Base-by-base conservation (phyloP, 2,797 vertebrate species). In the Crocidura indochinensis region DNA sequence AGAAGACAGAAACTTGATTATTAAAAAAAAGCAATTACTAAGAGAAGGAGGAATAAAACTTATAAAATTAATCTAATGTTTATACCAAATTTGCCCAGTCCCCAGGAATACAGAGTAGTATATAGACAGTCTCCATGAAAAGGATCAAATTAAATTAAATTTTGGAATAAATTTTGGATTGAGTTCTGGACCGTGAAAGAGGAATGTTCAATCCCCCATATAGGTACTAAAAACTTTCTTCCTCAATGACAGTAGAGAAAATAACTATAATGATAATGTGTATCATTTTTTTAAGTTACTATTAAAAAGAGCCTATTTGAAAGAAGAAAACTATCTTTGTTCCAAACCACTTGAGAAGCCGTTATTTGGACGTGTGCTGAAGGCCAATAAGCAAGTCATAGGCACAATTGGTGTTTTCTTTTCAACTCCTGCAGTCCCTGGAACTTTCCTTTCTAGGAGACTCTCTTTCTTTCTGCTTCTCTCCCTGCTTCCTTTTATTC, bases 291-390 rank as follows among this genome's bases (percentile, higher is more conserved):
- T 46, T 56, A 78, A 68, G 44, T 20, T 46, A 81, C 82, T 75
- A 69, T 47, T 84, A 78, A 92, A 95, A 95, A 91, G 73, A 69
- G 62, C n/a, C 73, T 93, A 72, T 73, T 88, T 77, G 51, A 83
- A 86, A 84, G 74, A 90, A 89, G 46, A 87, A 73, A 93, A 74
- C 53, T 90, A n/a, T 31, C 77, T 73, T 69, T 85, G 77, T 87
- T 74, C 49, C 72, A 89, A 85, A 91, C 64, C 44, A 67, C 79
- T 85, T 15, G 64, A 65, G 75, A 91, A 91, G 31, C 9, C n/a
- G 29, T 68, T 90, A 15, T 90, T 78, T 90, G 81, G 72, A 69
- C 38, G 19, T 29, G 19, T 75, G 75, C 44, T 80, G 1, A 83
- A 27, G 27, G 67, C 79, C 73, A 79, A 76, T 10, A n/a, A 74